Evolutionary conservation across 2,797 vertebrate genomes (phyloP).

Genomic region (Danio aesculapii): DNA sequence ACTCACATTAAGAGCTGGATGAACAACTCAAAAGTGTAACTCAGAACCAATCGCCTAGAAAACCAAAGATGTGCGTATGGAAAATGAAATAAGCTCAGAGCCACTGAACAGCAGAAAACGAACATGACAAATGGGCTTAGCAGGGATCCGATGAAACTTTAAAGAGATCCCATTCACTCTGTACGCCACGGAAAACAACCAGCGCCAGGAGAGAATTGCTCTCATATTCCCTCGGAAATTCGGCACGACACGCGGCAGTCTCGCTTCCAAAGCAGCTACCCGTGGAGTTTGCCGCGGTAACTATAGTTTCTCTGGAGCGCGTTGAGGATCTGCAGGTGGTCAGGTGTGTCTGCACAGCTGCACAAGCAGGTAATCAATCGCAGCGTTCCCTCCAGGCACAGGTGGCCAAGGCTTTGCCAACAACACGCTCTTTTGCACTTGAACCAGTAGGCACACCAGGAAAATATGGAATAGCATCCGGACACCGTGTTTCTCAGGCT

Average conservation of each 20-base stretch:
- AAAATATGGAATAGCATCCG: conserved; percentile 17
- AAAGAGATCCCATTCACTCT: conserved; percentile 51
- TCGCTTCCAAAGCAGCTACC: conserved; percentile 39
- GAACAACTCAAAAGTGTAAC: conserved; percentile 43
- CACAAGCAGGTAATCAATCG: conserved; percentile 45
- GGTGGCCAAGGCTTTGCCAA: conserved; percentile 42
- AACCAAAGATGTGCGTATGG: conserved; percentile 33
- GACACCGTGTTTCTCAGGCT: conserved; percentile 15
- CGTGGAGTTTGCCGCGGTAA: conserved; percentile 1
- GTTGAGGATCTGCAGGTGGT: conserved; percentile 46
- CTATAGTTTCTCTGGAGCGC: conserved; percentile 34
- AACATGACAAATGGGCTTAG: conserved; percentile 60
- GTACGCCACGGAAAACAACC: conserved; percentile 42
- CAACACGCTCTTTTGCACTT: conserved; percentile 15
- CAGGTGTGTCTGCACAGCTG: conserved; percentile 50
- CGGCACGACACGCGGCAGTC: conserved; percentile 15
- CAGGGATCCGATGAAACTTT: conserved; percentile 59
- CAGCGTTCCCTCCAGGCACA: conserved; percentile 32
- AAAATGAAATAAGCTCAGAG: conserved; percentile 37
- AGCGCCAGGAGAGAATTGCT: conserved; percentile 42
- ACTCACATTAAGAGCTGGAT: conserved; percentile 22
- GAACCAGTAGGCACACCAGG: conserved; percentile 25
- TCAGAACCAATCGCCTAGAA: conserved; percentile 35
- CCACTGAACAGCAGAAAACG: conserved; percentile 49
- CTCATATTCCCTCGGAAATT: conserved; percentile 47